Conservation (phyloP, 1,140 invertebrate genomes). For the Sesamia nonagrioides region DNA sequence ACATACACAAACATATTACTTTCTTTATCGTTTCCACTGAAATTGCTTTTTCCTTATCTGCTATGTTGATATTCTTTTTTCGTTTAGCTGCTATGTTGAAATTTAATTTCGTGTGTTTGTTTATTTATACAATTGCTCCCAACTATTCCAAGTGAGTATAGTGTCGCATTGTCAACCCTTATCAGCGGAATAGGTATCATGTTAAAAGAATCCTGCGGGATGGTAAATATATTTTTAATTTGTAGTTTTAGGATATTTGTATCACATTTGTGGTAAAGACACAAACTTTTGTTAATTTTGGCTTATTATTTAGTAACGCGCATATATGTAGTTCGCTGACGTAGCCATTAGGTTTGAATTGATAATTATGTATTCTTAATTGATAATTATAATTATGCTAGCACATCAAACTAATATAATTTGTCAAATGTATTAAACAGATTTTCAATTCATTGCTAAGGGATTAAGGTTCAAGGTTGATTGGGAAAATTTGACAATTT, state of each 20-base stretch:
- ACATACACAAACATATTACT: neutral
- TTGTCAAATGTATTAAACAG: too few relatives aligned
- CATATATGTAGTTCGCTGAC: too few relatives aligned
- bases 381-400: too few relatives aligned
- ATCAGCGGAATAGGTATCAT: slow-evolving; percentile 31
- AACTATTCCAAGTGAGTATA: slow-evolving; percentile 43
- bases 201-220: neutral
- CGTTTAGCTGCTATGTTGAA: slow-evolving; percentile 10
- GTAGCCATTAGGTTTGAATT: too few relatives aligned
- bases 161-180: slow-evolving; percentile 50
- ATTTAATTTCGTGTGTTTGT: slow-evolving; percentile 34
- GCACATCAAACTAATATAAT: too few relatives aligned
- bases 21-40: slow-evolving; percentile 7
- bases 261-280: too few relatives aligned
- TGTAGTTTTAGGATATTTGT: neutral
- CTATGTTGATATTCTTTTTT: neutral
- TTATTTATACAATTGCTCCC: slow-evolving; percentile 40
- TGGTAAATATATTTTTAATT: neutral
- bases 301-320: too few relatives aligned
- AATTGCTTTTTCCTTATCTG: neutral
- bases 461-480: too few relatives aligned
- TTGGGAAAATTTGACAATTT: too few relatives aligned
- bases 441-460: too few relatives aligned
- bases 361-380: too few relatives aligned
- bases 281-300: too few relatives aligned